Conservation (phyloP, 2,113 vertebrate genomes). For the Callionymus lyra region DNA sequence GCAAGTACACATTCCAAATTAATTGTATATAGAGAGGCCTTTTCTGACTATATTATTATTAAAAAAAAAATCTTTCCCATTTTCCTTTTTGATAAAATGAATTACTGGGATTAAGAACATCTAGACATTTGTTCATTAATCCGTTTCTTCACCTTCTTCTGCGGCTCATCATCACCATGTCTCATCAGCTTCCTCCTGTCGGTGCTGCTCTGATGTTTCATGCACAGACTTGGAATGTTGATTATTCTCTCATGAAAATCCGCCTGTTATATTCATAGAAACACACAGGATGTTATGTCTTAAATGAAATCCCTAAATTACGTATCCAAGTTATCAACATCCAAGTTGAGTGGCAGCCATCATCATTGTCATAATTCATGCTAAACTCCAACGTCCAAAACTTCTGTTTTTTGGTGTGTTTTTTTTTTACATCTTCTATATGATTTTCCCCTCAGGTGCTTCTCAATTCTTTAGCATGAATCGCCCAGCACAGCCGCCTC, state of each 20-base stretch:
- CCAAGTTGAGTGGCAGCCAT: too few species aligned
- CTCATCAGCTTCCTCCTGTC: constrained; percentile 23
- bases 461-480: constrained; percentile 99
- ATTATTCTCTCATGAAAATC: constrained; percentile 18
- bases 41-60: too few species aligned
- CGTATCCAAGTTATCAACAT: too few species aligned
- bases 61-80: too few species aligned
- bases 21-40: too few species aligned
- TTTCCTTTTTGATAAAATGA: too few species aligned
- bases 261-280: constrained; percentile 8
- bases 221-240: not conserved
- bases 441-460: constrained; percentile 67
- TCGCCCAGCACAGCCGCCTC: constrained; percentile 76
- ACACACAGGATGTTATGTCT: too few species aligned
- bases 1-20: too few species aligned
- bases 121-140: not conserved
- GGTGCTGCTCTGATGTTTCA: not conserved
- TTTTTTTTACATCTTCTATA: not conserved
- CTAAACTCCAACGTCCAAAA: not conserved
- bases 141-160: not conserved
- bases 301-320: too few species aligned
- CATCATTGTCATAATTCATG: too few species aligned
- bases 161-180: constrained; percentile 3
- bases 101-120: too few species aligned
- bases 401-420: not conserved